These are phyloP conservation scores for Lepus oiostolus DNA, from an alignment of 2,797 vertebrate species.

Conservation along the genomic window DNA sequence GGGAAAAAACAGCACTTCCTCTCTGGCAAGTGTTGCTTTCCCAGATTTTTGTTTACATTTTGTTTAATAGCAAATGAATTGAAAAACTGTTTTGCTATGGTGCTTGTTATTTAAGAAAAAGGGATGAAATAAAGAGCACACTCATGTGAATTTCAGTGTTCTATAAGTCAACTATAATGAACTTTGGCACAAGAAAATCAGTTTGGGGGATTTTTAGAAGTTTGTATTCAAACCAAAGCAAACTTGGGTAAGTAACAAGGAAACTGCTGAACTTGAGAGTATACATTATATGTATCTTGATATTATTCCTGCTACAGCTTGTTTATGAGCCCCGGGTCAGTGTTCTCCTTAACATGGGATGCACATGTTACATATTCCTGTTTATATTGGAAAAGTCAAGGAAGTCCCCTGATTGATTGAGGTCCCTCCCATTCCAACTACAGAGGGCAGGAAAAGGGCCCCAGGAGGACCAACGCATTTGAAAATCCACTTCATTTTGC, in stretches of 20 bases:
- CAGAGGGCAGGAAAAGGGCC: neutral
- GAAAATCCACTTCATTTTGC: neutral
- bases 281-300: neutral
- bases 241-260: neutral
- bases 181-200: constrained; percentile 44
- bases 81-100: neutral
- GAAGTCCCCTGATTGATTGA: neutral
- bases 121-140: neutral
- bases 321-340: neutral
- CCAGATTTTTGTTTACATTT: constrained; percentile 29
- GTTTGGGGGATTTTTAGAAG: constrained; percentile 2
- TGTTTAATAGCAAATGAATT: neutral
- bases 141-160: neutral
- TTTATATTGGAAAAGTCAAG: neutral
- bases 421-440: neutral
- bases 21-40: constrained; percentile 13
- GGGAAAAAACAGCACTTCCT: constrained; percentile 4
- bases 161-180: constrained; percentile 25
- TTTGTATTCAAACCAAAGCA: constrained; percentile 49
- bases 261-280: neutral
- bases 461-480: neutral
- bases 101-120: constrained; percentile 16
- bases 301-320: constrained; percentile 33
- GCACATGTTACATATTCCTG: neutral
- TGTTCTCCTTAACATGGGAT: neutral